phyloP scores from a whole-genome alignment of 2,113 vertebrate genomes.

The Cololabis saira region DNA sequence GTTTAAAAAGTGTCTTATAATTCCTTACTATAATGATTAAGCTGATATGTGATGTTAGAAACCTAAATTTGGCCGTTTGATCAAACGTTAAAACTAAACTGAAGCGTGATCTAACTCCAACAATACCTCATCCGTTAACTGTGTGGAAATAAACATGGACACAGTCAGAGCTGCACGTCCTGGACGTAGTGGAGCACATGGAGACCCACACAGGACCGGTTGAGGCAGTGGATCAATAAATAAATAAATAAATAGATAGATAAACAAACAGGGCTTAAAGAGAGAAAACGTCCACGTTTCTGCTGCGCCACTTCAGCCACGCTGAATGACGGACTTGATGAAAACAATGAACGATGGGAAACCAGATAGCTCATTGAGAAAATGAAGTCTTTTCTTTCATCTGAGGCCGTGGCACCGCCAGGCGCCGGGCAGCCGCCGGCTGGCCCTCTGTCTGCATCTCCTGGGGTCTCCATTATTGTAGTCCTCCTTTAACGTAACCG shows the following conservation, averaged over 20 bases:
- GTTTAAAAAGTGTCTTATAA: too few relatives aligned
- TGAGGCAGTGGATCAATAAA: too few relatives aligned
- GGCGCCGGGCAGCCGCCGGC: conserved; percentile 43
- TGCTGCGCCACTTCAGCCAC: not conserved
- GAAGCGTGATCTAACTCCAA: too few relatives aligned
- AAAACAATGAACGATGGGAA: not conserved
- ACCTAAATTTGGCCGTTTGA: too few relatives aligned
- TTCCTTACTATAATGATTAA: too few relatives aligned
- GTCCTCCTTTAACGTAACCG: conserved; percentile 47
- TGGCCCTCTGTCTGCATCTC: conserved; percentile 57
- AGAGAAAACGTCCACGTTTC: not conserved
- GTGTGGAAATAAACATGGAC: not conserved
- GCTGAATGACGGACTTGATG: not conserved
- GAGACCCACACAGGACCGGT: not conserved
- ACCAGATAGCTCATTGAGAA: conserved; percentile 5
- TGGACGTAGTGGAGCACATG: too few relatives aligned
- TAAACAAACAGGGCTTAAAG: too few relatives aligned
- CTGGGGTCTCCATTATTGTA: conserved; percentile 48
- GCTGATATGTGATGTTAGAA: too few relatives aligned
- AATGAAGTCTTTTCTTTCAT: conserved; percentile 57
- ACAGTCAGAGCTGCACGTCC: not conserved
- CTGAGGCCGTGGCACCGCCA: conserved; percentile 33
- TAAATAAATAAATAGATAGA: too few relatives aligned
- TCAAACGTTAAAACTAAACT: too few relatives aligned
- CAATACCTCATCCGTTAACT: too few relatives aligned